Conservation (phyloP, 2,797 vertebrate genomes). For the Macroramphosus scolopax region DNA sequence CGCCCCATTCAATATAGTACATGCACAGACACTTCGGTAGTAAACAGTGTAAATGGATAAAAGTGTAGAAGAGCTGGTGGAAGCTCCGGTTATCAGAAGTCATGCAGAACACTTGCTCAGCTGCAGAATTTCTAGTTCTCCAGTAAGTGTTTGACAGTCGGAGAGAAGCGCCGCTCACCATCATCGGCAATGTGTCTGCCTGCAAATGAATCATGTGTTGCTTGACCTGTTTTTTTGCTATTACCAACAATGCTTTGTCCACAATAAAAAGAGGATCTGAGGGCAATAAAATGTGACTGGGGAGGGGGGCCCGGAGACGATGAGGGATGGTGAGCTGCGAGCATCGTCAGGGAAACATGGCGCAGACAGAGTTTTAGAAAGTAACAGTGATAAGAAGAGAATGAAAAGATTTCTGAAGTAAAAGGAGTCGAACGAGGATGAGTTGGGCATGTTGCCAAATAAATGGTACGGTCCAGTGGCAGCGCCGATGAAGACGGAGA, state of each 20-base stretch:
- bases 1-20: no score
- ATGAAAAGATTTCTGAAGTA: background rate
- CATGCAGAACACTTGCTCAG: no score
- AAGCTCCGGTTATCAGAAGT: no score
- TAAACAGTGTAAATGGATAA: no score
- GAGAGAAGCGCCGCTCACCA: slow-evolving; percentile 20
- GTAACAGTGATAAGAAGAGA: background rate
- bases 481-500: slow-evolving; percentile 12
- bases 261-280: slow-evolving; percentile 13
- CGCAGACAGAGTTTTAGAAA: no score
- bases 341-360: background rate
- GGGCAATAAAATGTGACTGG: slow-evolving; percentile 16
- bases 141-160: no score
- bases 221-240: slow-evolving; percentile 43
- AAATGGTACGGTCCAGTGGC: slow-evolving; percentile 14
- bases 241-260: no score
- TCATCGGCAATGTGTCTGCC: slow-evolving; percentile 22
- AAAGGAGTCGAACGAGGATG: slow-evolving; percentile 2
- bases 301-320: background rate
- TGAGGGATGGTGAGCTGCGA: background rate
- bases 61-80: no score
- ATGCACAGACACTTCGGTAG: no score
- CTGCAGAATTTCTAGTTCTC: no score
- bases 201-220: slow-evolving; percentile 34
- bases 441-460: slow-evolving; percentile 13